A percentile compares a stretch with the other conserved stretches of the same genome.
Conservation (phyloP, 2,797 vertebrate species). For the Scolopax bukidnonensis region DNA sequence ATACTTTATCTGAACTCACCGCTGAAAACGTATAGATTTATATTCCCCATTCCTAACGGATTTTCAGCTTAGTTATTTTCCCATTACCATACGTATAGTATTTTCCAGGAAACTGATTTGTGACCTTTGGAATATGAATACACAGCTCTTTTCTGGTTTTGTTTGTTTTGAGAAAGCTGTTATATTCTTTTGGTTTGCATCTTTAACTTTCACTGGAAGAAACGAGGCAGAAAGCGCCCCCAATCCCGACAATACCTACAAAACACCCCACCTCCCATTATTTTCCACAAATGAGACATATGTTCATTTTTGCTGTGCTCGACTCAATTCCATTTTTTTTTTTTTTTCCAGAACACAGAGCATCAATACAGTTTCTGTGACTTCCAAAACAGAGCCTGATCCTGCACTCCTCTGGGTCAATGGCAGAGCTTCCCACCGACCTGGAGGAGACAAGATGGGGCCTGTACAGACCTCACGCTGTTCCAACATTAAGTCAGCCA, state of each 20-base stretch:
- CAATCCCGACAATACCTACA: neutral
- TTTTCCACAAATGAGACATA: neutral
- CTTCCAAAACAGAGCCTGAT: neutral
- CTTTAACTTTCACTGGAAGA: neutral
- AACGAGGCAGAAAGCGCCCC: fast-evolving
- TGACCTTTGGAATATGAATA: neutral
- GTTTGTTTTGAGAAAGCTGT: conserved; percentile 19
- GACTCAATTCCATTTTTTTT: neutral
- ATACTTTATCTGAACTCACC: neutral
- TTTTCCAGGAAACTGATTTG: conserved; percentile 14
- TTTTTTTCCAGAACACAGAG: neutral
- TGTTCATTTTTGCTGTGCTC: neutral
- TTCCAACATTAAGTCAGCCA: neutral
- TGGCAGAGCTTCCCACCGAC: neutral
- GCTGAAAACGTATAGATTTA: conserved; percentile 31
- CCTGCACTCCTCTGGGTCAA: neutral
- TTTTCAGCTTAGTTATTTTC: conserved; percentile 54
- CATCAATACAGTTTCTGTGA: neutral
- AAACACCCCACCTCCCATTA: neutral
- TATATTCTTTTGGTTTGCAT: neutral
- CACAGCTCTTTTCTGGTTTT: neutral
- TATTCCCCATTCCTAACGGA: neutral
- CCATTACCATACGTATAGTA: neutral
- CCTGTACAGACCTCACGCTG: neutral
- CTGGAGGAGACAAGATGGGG: neutral